Evolutionary conservation across 2,797 vertebrate genomes (phyloP), one percentile per base, ranked within the genome.

Genomic region (Naso thynnoides): DNA sequence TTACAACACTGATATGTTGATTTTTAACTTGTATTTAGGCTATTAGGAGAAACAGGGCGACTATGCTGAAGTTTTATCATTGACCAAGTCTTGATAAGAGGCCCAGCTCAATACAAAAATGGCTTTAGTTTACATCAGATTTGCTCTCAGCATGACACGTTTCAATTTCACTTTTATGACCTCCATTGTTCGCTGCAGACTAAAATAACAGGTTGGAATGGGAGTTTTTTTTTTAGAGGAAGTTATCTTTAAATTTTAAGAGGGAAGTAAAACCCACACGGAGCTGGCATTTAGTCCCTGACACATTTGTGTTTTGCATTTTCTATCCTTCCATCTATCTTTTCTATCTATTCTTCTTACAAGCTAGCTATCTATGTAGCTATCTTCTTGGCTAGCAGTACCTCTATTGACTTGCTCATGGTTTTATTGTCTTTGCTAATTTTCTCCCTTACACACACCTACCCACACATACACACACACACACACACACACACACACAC

Each of bases 201-300:
- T 73, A 42, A 91, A 93, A 93, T 92, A 82, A 87, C 74, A 88
- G 68, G 79, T 79, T 93, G 44, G 31, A 79, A 62, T 58, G 47
- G 38, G 59, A 71, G 39, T 21, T 41, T 49, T 86, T 82, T 54
- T 86, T 82, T 80, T 54, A 50, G 49, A 68, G 39, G 67, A 48
- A 76, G 80, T 84, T 92, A 92, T 94, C 86, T 93, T 94, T 87
- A 89, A 60, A 80, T 87, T 93, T 93, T 90, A 94, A 70, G 21
- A 81, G 61, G 23, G 2, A 81, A 84, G 44, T 69, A 60, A 83
- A 91, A 83, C 52, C 66, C 64, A 82, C 65, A 73, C 29, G 36
- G 65, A 79, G 75, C 71, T 59, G 47, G 70, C 80, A 83, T 81
- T 70, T 63, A 31, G 69, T 64, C 31, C 44, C 59, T 24, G n/a